Conservation (phyloP, 2,797 vertebrate genomes). For the Amazona ochrocephala region DNA sequence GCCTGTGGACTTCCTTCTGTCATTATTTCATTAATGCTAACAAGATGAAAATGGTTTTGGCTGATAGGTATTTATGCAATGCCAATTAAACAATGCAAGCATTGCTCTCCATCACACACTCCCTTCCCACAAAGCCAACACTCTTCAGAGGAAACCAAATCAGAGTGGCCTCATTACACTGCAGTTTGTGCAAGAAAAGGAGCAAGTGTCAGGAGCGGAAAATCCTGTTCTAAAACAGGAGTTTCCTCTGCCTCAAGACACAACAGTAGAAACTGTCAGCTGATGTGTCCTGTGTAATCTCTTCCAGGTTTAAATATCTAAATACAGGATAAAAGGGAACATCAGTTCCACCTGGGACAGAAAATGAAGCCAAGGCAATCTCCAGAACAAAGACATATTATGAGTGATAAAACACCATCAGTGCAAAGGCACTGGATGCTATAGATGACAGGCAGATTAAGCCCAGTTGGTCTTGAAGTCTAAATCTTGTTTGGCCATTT, state of each 20-base stretch:
- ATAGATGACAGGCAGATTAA: not conserved
- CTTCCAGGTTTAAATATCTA: not conserved
- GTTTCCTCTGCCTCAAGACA: slow-evolving; percentile 13
- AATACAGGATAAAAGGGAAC: not conserved
- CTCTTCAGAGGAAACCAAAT: not conserved
- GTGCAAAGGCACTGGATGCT: not conserved
- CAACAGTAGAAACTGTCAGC: not conserved
- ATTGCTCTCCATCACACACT: not conserved
- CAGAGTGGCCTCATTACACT: not conserved
- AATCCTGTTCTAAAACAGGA: not conserved
- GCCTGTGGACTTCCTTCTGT: not conserved
- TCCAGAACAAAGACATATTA: not conserved
- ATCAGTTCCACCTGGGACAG: not conserved
- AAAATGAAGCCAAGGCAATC: not conserved
- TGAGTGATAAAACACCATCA: accelerated
- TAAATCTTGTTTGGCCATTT: not conserved
- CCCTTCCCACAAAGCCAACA: not conserved
- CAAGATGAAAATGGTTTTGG: not conserved
- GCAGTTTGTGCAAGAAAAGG: not conserved
- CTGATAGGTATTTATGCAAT: not conserved
- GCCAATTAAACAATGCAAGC: not conserved
- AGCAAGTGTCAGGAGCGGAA: not conserved
- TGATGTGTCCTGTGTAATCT: not conserved
- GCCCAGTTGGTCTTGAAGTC: not conserved
- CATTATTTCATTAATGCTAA: not conserved